Evolutionary conservation across 2,113 vertebrate genomes (phyloP).

Genomic region (Ochotona curzoniae): DNA sequence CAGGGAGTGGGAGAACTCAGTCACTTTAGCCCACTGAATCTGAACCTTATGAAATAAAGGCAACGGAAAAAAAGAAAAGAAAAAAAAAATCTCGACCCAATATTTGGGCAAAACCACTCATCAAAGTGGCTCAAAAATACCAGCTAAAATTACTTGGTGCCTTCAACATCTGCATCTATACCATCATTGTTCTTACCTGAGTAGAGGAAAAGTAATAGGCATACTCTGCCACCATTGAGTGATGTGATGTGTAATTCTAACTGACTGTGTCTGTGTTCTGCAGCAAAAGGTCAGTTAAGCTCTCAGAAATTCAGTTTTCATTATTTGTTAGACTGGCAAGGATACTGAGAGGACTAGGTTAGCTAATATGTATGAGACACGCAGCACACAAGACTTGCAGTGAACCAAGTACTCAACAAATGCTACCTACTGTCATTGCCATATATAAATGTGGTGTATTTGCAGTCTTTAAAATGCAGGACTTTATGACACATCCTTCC

Average conservation of each 20-base stretch:
- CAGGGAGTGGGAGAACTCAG: neutral
- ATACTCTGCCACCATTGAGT: neutral
- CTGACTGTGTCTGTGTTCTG: neutral
- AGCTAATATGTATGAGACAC: neutral
- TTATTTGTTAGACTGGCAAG: neutral
- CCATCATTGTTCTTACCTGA: neutral
- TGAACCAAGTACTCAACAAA: neutral
- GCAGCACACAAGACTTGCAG: neutral
- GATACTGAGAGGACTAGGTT: neutral
- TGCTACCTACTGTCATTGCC: too few relatives aligned
- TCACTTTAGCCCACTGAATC: neutral
- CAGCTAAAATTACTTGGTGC: neutral
- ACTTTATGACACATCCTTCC: neutral
- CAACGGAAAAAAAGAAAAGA: too few relatives aligned
- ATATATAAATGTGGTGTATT: neutral
- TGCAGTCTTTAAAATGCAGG: neutral
- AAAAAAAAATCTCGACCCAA: neutral
- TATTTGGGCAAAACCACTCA: neutral
- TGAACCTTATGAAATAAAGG: neutral
- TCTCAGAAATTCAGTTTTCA: neutral
- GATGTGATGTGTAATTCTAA: constrained; percentile 14
- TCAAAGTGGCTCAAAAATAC: neutral
- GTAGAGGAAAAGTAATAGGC: neutral
- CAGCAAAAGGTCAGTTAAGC: neutral
- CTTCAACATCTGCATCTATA: neutral